Base-by-base conservation (phyloP, 2,797 vertebrate genomes). In the Lagodon rhomboides region DNA sequence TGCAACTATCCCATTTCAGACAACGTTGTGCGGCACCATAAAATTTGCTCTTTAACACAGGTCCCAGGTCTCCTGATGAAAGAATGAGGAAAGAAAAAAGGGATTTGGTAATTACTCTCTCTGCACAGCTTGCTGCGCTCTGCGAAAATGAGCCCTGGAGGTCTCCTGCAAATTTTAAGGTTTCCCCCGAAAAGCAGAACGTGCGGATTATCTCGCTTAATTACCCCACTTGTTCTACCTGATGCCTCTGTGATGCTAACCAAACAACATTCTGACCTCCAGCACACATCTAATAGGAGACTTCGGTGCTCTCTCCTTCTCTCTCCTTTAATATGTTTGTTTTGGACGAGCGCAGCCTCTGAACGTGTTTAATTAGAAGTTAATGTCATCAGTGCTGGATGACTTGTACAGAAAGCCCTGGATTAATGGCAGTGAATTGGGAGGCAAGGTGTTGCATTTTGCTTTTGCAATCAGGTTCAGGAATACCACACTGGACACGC, bases 181-280 rank as follows among this genome's bases (percentile, higher is more conserved):
- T 60, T 83, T 79, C 51, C 27, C 56, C 20, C 50, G 16, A 78
- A 44, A 72, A 61, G 56, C 22, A 58, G 11, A 82, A 41, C 23
- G 47, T 22, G 63, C 68, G 25, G 75, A 73, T 82, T 68, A 73
- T 47, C 20, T 75, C 44, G 13, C 22, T 65, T 58, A 67, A 82
- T 77, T 71, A 68, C 44, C 77, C 30, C 25, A 44, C 73, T 64
- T 58, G 44, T 73, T 63, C 73, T 49, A 68, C 56, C 63, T 66
- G 59, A 62, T 69, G 49, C 38, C n/a, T 63, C 41, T 22, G 5
- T n/a, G 55, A 38, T 50, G 59, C 69, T 41, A 34, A n/a, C 12
- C 25, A 54, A 68, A 78, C 49, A 62, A n/a, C n/a, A 73, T 18
- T 51, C 13, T 64, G 63, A 65, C 68, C 68, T 58, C 25, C 22